Evolutionary conservation across 2,113 vertebrate species (phyloP).

Genomic region (Brachionichthys hirsutus): DNA sequence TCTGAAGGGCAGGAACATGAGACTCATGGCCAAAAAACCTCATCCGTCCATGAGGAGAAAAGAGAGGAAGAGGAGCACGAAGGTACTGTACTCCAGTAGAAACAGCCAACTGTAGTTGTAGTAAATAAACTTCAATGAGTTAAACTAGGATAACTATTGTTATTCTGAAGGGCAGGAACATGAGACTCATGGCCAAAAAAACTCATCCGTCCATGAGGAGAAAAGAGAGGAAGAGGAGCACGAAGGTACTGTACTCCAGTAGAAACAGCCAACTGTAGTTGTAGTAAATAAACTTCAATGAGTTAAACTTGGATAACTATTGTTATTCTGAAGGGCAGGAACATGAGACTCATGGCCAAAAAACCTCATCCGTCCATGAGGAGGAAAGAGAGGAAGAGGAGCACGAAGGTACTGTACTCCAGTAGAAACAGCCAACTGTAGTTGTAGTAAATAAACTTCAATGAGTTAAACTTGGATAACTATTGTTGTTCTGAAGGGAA

Average conservation of each 20-base stretch:
- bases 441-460: no score
- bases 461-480: neutral
- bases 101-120: no score
- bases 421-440: no score
- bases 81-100: neutral
- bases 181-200: slow-evolving; percentile 5
- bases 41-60: neutral
- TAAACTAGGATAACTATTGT: neutral
- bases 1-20: slow-evolving; percentile 17
- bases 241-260: neutral
- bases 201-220: neutral
- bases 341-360: slow-evolving; percentile 14
- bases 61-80: neutral
- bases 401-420: neutral
- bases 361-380: neutral
- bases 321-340: slow-evolving; percentile 5
- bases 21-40: neutral
- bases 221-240: neutral
- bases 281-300: no score
- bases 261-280: no score
- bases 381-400: neutral
- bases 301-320: neutral
- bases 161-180: slow-evolving; percentile 1
- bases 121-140: no score
- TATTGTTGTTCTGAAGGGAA: slow-evolving; percentile 8